Evolutionary conservation across 2,888 invertebrate genomes (phyloP), one percentile per base, ranked within the genome.

Genomic region (Tryphoninae sp.): DNA sequence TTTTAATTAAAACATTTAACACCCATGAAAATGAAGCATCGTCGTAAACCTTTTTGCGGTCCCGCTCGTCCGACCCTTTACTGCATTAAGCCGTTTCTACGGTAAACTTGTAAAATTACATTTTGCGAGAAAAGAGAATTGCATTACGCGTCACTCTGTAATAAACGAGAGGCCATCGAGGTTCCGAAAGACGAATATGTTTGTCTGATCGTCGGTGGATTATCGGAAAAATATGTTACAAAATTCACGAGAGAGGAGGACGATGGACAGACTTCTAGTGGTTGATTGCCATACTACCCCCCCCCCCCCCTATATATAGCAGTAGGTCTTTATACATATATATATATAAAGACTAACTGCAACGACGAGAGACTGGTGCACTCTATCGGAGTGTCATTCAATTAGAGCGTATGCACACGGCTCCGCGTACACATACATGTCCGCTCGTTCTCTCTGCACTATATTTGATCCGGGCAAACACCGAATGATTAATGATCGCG

Each of bases 401-500:
- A 77, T 81, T 68, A 81, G 55, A 77, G 73, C 51, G 62, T 13
- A 45, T 13, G 9, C 61, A 49, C 51, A 53, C 67, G 3, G 13
- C 59, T 72, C 40, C 6, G 23, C 53, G 45, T 9, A 59, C 55
- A 73, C 61, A 26, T 77, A 72, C 71, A 59, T n/a, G 59, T 59
- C 13, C 11, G 33, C 23, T 42, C 53, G 49, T 40, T 53, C 73
- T 53, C 69, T 81, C 64, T 69, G 33, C 42, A 64, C 78, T 71
- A 69, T 78, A 81, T 81, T 81, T 81, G 74, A 78, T 74, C 67
- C 64, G 40, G 40, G 74, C 74, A 81, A 81, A 81, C 74, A 81
- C 7, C 69, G 67, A 65, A 68, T 81, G 78, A 81, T 81, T 81
- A 81, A 81, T 74, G 74, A 78, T 74, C 74, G 64, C 16, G 9